Evolutionary conservation across 2,888 invertebrate species (phyloP).

Genomic region (Tanaodytes sp.): DNA sequence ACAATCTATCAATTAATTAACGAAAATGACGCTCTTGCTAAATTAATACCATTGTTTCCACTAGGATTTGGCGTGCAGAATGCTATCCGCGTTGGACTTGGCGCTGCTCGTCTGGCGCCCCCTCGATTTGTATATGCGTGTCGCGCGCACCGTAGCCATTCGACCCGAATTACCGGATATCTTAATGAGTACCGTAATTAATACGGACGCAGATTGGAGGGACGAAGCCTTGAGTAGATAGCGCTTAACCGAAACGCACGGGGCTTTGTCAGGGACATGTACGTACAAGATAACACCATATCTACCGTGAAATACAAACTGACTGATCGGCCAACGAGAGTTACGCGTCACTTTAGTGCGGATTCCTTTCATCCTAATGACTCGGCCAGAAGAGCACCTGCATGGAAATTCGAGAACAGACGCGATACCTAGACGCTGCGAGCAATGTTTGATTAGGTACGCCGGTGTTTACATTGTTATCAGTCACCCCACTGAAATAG

Average conservation of each 20-base stretch:
- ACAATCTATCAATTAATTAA: constrained; percentile 72
- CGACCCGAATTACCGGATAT: constrained; percentile 70
- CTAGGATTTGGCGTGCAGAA: constrained; percentile 48
- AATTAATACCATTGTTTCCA: constrained; percentile 64
- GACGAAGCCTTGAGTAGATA: constrained; percentile 65
- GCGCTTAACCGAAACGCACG: constrained; percentile 68
- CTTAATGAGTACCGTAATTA: constrained; percentile 73
- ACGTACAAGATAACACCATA: constrained; percentile 69
- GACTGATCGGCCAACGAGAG: constrained; percentile 47
- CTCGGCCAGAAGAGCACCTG: constrained; percentile 34
- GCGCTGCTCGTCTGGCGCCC: constrained; percentile 44
- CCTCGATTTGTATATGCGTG: constrained; percentile 52
- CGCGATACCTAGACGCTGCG: constrained; percentile 20
- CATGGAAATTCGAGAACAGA: constrained; percentile 33
- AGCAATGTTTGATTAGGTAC: constrained; percentile 33
- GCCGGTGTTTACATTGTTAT: constrained; percentile 37
- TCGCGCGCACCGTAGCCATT: constrained; percentile 52
- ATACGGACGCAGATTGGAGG: constrained; percentile 71
- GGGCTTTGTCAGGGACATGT: constrained; percentile 68
- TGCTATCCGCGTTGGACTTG: constrained; percentile 44
- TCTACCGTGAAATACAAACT: constrained; percentile 66
- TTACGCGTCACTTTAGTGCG: constrained; percentile 41
- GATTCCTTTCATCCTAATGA: constrained; percentile 49
- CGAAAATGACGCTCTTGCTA: constrained; percentile 69
- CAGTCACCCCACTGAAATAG: constrained; percentile 17